A percentile compares a stretch with the other conserved stretches of the same genome.
These are phyloP conservation scores for Limanda limanda DNA, from an alignment of 2,113 vertebrate species.

Conservation along the genomic window DNA sequence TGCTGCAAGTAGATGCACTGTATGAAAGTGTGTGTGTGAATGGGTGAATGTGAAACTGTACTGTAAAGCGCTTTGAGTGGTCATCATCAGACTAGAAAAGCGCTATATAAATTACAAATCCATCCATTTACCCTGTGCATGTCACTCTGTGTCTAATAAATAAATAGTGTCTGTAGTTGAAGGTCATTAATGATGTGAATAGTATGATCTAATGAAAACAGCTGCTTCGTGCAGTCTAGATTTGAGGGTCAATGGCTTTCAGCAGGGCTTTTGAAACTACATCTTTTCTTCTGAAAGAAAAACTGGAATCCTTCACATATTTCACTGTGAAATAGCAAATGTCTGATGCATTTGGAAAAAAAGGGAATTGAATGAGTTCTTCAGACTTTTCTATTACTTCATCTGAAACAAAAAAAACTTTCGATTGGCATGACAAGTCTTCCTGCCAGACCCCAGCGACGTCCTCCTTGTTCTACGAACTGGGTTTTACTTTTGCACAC, in stretches of 20 bases:
- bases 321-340: neutral
- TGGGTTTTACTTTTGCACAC: neutral
- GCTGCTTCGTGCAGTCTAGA: neutral
- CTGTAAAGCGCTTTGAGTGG: too few relatives aligned
- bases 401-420: conserved; percentile 8
- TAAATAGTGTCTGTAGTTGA: neutral
- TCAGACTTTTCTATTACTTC: neutral
- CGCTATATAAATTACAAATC: too few relatives aligned
- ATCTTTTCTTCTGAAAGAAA: neutral
- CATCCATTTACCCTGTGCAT: neutral
- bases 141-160: neutral
- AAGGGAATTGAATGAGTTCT: neutral
- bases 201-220: conserved; percentile 5
- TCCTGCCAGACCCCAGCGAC: neutral
- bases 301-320: conserved; percentile 29
- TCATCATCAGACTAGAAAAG: too few relatives aligned
- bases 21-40: too few relatives aligned
- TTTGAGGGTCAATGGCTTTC: neutral
- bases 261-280: neutral
- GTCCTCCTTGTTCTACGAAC: neutral
- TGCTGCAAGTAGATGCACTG: too few relatives aligned
- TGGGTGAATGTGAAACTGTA: too few relatives aligned
- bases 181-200: conserved; percentile 20
- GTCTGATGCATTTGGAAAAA: conserved; percentile 3
- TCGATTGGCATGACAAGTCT: neutral